These are phyloP conservation scores for Dreissena polymorpha DNA, from an alignment of 1,140 invertebrate species.

Conservation along the genomic window DNA sequence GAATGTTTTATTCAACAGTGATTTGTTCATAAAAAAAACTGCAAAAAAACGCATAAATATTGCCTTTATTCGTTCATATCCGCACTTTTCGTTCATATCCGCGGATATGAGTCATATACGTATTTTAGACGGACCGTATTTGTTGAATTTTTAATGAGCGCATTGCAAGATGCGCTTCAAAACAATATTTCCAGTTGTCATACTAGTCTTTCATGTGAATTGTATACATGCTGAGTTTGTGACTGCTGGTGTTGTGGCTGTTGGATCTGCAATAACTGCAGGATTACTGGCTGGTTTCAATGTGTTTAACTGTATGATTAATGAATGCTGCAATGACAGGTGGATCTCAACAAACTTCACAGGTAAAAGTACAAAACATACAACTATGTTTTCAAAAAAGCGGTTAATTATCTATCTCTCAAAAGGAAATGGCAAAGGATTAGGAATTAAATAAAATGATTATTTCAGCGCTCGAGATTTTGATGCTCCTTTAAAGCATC, in stretches of 20 bases:
- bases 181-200: neutral
- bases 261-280: slow-evolving; percentile 45
- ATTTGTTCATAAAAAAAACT: no score
- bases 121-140: no score
- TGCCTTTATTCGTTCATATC: no score
- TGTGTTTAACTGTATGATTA: slow-evolving; percentile 39
- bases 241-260: slow-evolving; percentile 39
- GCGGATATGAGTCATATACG: no score
- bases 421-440: neutral
- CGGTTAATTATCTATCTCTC: neutral
- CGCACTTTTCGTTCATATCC: no score
- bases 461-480: no score
- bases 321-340: slow-evolving; percentile 61
- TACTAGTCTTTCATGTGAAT: neutral
- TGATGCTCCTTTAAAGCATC: no score
- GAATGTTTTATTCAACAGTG: no score
- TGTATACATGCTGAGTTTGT: neutral
- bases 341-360: slow-evolving; percentile 66
- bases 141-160: neutral
- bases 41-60: no score
- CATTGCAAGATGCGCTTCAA: neutral
- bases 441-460: neutral
- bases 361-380: slow-evolving; percentile 34
- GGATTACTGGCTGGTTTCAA: slow-evolving; percentile 42
- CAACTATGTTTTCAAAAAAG: neutral